Evolutionary conservation across 2,888 invertebrate genomes (phyloP).

Genomic region (Lasioglossum vierecki): DNA sequence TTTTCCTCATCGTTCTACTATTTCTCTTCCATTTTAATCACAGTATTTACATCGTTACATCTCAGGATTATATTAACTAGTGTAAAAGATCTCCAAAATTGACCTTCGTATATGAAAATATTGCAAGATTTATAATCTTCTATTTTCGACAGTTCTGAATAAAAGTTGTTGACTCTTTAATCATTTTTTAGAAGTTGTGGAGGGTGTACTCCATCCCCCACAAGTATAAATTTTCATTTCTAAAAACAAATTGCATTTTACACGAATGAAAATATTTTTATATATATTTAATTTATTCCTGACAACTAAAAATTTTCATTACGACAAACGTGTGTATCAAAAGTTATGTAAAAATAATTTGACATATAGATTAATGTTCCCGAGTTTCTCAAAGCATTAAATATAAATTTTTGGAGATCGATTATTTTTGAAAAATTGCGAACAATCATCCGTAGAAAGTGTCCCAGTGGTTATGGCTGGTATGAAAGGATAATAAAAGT

Average conservation of each 20-base stretch:
- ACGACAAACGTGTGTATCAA: not conserved
- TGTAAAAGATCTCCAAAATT: too few species aligned
- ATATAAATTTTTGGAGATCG: not conserved
- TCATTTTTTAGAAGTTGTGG: not conserved
- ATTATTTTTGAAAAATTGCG: not conserved
- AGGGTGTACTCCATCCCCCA: not conserved
- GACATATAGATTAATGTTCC: not conserved
- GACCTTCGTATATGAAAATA: not conserved
- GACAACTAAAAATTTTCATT: not conserved
- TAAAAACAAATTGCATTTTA: not conserved
- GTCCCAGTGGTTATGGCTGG: not conserved
- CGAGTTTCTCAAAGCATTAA: not conserved
- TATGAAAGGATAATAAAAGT: not conserved
- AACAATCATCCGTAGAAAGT: not conserved
- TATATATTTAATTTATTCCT: not conserved
- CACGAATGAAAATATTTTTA: not conserved
- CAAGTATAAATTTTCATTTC: not conserved
- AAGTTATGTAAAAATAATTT: not conserved
- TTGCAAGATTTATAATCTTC: too few species aligned
- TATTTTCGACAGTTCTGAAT: not conserved
- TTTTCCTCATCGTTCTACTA: conserved; percentile 12
- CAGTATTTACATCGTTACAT: not conserved
- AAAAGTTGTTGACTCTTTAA: not conserved
- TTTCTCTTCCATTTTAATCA: not conserved
- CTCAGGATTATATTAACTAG: not conserved